Base-by-base conservation (phyloP, 1,140 invertebrate species). In the Gryon sp. region DNA sequence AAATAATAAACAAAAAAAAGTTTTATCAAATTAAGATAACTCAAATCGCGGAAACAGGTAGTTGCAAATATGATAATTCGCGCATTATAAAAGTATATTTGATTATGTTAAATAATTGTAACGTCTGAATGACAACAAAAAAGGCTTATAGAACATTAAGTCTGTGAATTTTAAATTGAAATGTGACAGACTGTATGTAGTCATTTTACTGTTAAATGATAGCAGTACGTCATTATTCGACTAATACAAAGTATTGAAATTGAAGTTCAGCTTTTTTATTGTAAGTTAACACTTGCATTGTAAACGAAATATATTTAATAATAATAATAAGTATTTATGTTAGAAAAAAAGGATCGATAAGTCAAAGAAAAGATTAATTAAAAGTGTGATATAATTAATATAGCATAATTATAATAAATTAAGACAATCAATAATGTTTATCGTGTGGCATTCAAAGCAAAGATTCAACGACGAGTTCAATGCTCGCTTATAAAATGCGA, bases 161-260 rank as follows among this genome's bases (percentile, higher is more conserved):
- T 14, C 6, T 15, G 11, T 15, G n/a, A n/a, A 45, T 59, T 59
- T 45, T 11, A 48, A 48, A 48, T 16, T 48, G n/a, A 28, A 40
- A 62, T 48, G 2, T 15, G 12, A 2, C 14, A 16, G 14, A 16
- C 38, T 41, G 9, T 0, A 11, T 30, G 15, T 34, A 15, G n/a
- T 28, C 34, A 45, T 52, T 53, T 66, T 19, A 57, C 38, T 66
- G 14, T 53, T 20, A 30, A 41, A 53, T 53, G 4, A 43, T 18
- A 16, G 12, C 12, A 18, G n/a, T n/a, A 41, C 36, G 20, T 40
- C 22, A 40, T n/a, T n/a, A n/a, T n/a, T n/a, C n/a, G n/a, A n/a
- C n/a, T n/a, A n/a, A n/a, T n/a, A n/a, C n/a, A n/a, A n/a, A n/a
- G n/a, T n/a, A n/a, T n/a, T n/a, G n/a, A n/a, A n/a, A n/a, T n/a